Evolutionary conservation across 2,888 invertebrate species (phyloP).

Genomic region (Margaritifera margaritifera): DNA sequence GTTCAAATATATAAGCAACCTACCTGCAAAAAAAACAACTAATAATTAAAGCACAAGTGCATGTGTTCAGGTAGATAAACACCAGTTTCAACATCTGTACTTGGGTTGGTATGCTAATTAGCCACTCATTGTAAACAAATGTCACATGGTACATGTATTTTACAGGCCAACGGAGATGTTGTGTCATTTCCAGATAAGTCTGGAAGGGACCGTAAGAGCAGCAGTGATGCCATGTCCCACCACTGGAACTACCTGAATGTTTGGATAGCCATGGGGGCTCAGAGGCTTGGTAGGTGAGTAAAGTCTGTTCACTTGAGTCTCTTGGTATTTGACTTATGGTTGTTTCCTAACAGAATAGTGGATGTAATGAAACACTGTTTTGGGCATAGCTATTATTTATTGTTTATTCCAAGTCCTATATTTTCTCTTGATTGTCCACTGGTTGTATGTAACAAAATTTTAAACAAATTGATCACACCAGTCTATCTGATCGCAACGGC

Average conservation of each 20-base stretch:
- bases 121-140: no score
- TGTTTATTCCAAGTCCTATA: not conserved
- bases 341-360: no score
- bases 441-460: no score
- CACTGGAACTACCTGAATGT: constrained; percentile 42
- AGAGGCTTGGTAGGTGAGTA: constrained; percentile 31
- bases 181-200: constrained; percentile 29
- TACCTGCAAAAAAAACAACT: no score
- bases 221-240: constrained; percentile 27
- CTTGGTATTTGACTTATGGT: not conserved
- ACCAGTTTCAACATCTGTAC: no score
- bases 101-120: no score
- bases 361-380: not conserved
- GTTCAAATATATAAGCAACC: no score
- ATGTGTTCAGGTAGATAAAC: no score
- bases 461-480: no score
- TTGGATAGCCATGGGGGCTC: constrained; percentile 46
- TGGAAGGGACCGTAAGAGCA: constrained; percentile 29
- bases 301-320: not conserved
- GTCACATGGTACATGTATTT: not conserved
- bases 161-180: constrained; percentile 36
- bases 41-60: no score
- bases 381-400: not conserved
- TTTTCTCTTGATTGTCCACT: no score
- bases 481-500: no score